These are phyloP conservation scores for Heliconius ethilla DNA, from an alignment of 2,888 invertebrate genomes.

Conservation along the genomic window DNA sequence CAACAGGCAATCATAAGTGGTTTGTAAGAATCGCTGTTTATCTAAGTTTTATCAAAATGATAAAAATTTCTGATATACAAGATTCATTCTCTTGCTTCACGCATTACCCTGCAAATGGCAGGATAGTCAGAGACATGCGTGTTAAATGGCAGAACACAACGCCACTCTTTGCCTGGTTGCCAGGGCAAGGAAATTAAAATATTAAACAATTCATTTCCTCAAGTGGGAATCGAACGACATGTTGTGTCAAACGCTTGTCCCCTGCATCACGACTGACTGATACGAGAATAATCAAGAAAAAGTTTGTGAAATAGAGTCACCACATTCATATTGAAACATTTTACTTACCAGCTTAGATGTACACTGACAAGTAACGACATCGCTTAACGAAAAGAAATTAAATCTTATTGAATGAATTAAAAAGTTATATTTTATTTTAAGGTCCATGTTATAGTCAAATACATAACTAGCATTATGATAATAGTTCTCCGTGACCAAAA, in stretches of 20 bases:
- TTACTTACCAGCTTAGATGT: no score
- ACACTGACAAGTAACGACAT: no score
- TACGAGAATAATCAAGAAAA: not conserved
- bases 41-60: not conserved
- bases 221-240: not conserved
- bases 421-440: not conserved
- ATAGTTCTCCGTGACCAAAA: slow-evolving; percentile 68
- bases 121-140: no score
- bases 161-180: no score
- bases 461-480: slow-evolving; percentile 55
- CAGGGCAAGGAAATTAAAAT: no score
- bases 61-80: not conserved
- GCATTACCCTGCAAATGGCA: no score
- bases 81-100: no score
- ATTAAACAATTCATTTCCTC: not conserved
- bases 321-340: no score
- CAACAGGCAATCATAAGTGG: not conserved
- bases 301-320: not conserved
- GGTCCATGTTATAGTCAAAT: not conserved
- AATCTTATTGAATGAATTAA: not conserved
- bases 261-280: no score
- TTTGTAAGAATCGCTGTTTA: not conserved
- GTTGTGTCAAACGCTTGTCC: no score
- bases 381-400: no score
- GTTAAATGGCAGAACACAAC: no score